Evolutionary conservation across 2,797 vertebrate genomes (phyloP), one percentile per base, ranked within the genome.

Genomic region (Champsocephalus gunnari): DNA sequence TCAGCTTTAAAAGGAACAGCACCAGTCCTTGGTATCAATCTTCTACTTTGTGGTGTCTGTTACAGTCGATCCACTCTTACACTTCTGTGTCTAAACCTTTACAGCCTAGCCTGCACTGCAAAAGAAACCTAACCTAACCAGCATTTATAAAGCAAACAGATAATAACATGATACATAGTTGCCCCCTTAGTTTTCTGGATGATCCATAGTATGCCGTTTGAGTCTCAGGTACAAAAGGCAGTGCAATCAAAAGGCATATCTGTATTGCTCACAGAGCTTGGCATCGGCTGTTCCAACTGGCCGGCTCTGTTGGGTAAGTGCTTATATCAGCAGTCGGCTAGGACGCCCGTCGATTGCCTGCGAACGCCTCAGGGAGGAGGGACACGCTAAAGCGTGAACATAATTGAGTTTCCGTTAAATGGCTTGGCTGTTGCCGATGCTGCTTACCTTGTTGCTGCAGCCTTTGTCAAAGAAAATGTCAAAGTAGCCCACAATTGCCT

Each of bases 401-500:
- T 93, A 95, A 94, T 93, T 92, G 90, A 92, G 94, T 95, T 88
- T 89, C 75, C 65, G 92, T 91, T 83, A 89, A 90, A 84, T 77
- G 91, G 89, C 64, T 76, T 48, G 81, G 84, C 71, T 71, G 85
- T 77, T 76, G 81, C 80, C 49, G 76, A 77, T 75, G 74, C 90
- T 82, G 93, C 96, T 96, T 91, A 97, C 98, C 92, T 95, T 96
- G 74, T 95, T 95, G 79, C 90, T 87, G 92, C 97, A 98, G 93
- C 94, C 95, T 93, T 95, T 97, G 93, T 97, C 94, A 87, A 99
- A 99, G 94, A 95, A 96, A 92, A 98, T 93, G 94, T 99, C 97
- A 92, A 99, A 99, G 94, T 97, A 98, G 86, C 98, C 97, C 87
- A 96, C 96, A 89, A 99, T 70, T 80, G 97, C 98, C 98, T 99